Evolutionary conservation across 2,888 invertebrate genomes (phyloP), one percentile per base, ranked within the genome.

Genomic region (Caenorhabditis sulstoni): DNA sequence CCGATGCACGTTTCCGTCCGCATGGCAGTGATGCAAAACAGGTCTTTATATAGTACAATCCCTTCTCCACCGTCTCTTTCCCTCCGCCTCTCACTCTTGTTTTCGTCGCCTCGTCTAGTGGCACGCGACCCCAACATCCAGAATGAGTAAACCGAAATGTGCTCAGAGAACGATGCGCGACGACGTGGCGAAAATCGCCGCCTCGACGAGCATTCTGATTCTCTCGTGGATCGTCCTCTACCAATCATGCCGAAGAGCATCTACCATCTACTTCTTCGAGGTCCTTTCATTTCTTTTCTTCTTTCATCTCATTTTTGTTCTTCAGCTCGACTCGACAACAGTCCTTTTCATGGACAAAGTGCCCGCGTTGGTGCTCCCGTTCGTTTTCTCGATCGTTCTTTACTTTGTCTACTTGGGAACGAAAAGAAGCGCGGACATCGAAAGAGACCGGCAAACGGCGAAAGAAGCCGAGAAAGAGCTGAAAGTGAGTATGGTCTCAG

Each of bases 221-320:
- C n/a, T 76, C 1, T 80, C 81, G 14, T 79, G 79, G 45, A 58
- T 80, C 9, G 82, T 84, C 9, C 58, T 83, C 7, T 81, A 86
- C 58, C 79, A 81, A 12, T 70, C 85, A 2, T 85, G 83, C 52
- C 71, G 70, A 9, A 45, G 86, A 44, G 77, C 86, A 1, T 82
- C 83, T 0, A 86, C 86, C 3, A 80, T 86, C 45, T 86, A 86
- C 71, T 86, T 86, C 65, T 86, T 84, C 53, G 86, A 86, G 85
- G 86, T 86, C 29, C 18, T 23, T 37, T n/a, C 23, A 12, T 20
- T 11, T 20, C 16, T 16, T 22, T 9, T 14, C 12, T 9, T n/a
- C 12, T 29, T 39, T 14, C n/a, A 20, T 47, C 8, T 11, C 44
- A 41, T 22, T 5, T 20, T 47, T 55, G 16, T n/a, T 8, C 52